phyloP scores from a whole-genome alignment of 2,797 vertebrate species.

The Pangasius larnaudii region DNA sequence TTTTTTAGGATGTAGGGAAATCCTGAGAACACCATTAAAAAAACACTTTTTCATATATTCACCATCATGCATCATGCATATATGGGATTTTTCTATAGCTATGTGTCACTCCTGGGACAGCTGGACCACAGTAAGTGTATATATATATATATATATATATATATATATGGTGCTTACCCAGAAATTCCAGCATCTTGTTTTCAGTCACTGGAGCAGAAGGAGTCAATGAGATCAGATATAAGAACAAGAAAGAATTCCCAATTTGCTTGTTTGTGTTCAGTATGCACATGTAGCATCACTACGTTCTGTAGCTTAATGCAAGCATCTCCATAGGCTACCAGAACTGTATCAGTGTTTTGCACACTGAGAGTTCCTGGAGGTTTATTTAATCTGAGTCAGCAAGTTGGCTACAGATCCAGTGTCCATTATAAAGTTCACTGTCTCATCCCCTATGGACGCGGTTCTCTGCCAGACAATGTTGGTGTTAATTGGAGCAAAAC shows the following conservation, averaged over 20 bases:
- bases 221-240: not conserved
- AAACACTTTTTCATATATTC: not conserved
- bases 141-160: not conserved
- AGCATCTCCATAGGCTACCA: not conserved
- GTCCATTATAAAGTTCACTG: slow-evolving; percentile 22
- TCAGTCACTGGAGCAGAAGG: slow-evolving; percentile 8
- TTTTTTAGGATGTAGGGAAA: not conserved
- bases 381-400: slow-evolving; percentile 7
- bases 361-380: not conserved
- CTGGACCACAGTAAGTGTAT: not conserved
- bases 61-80: not conserved
- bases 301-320: slow-evolving; percentile 10
- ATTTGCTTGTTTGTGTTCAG: not conserved
- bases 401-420: slow-evolving; percentile 17
- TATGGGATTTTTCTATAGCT: not conserved
- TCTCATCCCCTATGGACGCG: slow-evolving; percentile 6
- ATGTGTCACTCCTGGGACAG: not conserved
- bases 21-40: not conserved
- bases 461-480: slow-evolving; percentile 17
- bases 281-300: not conserved
- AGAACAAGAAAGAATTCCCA: slow-evolving; percentile 1
- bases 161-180: not conserved
- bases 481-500: slow-evolving; percentile 33
- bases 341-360: not conserved
- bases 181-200: not conserved